A percentile compares a stretch with the other conserved stretches of the same genome.
Conservation (phyloP, 2,113 vertebrate genomes). For the Atlantisia rogersi region DNA sequence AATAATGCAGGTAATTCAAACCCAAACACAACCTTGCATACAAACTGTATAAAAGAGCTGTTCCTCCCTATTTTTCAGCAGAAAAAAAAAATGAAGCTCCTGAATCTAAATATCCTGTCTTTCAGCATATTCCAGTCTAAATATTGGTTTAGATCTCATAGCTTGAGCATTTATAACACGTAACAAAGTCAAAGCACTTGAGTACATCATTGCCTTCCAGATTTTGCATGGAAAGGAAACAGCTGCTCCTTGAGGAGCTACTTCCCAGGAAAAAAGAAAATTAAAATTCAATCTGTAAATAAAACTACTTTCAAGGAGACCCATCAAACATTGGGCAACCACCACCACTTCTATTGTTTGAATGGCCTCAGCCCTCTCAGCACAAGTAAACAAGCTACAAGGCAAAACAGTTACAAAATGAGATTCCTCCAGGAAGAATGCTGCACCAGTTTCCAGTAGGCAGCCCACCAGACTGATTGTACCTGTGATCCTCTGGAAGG, state of each 20-base stretch:
- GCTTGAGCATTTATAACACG: not conserved
- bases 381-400: no score
- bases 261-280: not conserved
- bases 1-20: not conserved
- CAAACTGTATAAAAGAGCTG: not conserved
- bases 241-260: not conserved
- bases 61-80: not conserved
- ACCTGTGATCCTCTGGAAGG: no score
- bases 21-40: not conserved
- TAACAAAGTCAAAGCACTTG: not conserved
- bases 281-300: not conserved
- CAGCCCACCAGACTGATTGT: no score
- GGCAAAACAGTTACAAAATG: no score
- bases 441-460: no score
- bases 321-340: not conserved
- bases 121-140: not conserved
- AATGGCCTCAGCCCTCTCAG: no score
- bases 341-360: not conserved
- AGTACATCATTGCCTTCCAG: not conserved
- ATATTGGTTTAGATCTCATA: not conserved
- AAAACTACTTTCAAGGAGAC: not conserved
- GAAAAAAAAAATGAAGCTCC: not conserved
- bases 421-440: no score
- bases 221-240: not conserved
- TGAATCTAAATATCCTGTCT: slow-evolving; percentile 22